Evolutionary conservation across 2,797 vertebrate species (phyloP), one percentile per base, ranked within the genome.

Genomic region (Chiloscyllium punctatum): DNA sequence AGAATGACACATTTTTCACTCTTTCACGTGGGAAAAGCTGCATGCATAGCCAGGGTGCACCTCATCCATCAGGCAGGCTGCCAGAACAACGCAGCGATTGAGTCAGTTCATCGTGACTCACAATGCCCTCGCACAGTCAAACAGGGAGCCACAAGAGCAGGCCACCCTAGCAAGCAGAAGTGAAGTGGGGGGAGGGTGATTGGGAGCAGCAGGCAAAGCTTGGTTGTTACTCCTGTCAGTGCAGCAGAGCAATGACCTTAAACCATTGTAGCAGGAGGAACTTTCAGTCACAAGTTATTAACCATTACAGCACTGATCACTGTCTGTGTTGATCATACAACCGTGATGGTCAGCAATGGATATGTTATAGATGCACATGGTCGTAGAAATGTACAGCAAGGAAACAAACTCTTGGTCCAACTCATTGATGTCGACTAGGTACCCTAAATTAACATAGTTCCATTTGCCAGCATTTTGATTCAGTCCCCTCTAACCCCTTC

Each of bases 11-110:
- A 37, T 92, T 69, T 92, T 92, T 37, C 21, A 92, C n/a, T 69
- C 90, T 92, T 92, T 69, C 90, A 92, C 90, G 66, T 92, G 90
- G 90, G 90, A 92, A 92, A 92, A 92, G 90, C 66, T 69, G 90
- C 62, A 42, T n/a, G 90, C 42, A 25, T 7, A 25, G n/a, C n/a
- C n/a, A 69, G 90, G n/a, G 90, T n/a, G 62, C 90, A 92, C 62
- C 90, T 92, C 90, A 92, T 92, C 90, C 90, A 92, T 92, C 90
- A 92, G 90, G n/a, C 90, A 68, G 18, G 66, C 90, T 92, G 90
- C 62, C 90, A 92, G 90, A 92, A 68, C 42, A 69, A 42, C 21
- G 33, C 66, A 92, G 62, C 23, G n/a, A 21, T 69, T 37, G 90
- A 92, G 62, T 69, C 62, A 42, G 66, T 92, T 92, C 90, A 69